phyloP scores from a whole-genome alignment of 2,113 vertebrate genomes.

The Boleophthalmus pectinirostris region DNA sequence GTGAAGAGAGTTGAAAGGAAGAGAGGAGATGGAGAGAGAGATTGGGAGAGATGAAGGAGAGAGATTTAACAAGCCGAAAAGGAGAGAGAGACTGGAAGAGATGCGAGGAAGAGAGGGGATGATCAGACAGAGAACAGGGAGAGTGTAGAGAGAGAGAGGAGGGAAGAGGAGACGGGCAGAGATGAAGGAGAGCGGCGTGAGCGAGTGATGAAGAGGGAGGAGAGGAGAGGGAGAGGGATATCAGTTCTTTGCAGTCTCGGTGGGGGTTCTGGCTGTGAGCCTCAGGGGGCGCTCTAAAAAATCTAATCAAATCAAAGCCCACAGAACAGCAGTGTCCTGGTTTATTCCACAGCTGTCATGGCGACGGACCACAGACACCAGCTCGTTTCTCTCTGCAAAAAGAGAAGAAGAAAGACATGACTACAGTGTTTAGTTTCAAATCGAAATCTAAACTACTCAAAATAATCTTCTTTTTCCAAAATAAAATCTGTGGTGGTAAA shows the following conservation, averaged over 20 bases:
- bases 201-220: not conserved
- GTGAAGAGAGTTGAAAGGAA: not conserved
- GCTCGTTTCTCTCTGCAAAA: constrained; percentile 8
- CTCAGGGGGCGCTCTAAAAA: constrained; percentile 22
- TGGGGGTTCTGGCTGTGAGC: constrained; percentile 18
- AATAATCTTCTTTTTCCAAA: too few species aligned
- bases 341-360: constrained; percentile 17
- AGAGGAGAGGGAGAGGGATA: not conserved
- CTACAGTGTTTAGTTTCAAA: too few species aligned
- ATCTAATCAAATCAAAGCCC: constrained; percentile 29
- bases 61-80: too few species aligned
- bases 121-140: too few species aligned
- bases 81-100: not conserved
- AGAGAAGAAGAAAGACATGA: too few species aligned
- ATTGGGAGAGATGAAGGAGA: not conserved
- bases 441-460: too few species aligned
- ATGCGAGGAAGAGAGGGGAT: too few species aligned
- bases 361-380: constrained; percentile 14
- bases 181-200: not conserved
- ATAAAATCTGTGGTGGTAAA: too few species aligned
- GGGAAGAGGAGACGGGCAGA: not conserved
- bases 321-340: not conserved
- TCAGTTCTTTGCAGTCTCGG: constrained; percentile 8
- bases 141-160: not conserved
- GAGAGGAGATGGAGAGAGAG: not conserved